Base-by-base conservation (phyloP, 2,113 vertebrate species). In the Nothobranchius furzeri region DNA sequence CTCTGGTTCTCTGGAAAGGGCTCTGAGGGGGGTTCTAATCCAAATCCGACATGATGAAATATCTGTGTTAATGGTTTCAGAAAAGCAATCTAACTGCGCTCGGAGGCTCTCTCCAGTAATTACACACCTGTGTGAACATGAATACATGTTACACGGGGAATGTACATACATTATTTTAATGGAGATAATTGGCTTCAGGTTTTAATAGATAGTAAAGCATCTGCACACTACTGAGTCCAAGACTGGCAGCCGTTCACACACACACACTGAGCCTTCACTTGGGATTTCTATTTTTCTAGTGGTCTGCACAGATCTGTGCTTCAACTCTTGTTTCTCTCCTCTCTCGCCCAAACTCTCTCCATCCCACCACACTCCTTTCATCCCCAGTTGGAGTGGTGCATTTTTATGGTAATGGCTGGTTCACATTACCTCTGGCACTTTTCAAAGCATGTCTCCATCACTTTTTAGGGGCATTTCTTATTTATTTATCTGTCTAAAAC, bases 391-490 rank as follows among this genome's bases (percentile, higher is more conserved):
- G 75, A 90, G 79, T 76, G 77, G 57, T 70, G 72, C 66, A 87
- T 88, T 88, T 88, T 76, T 88, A 89, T 91, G 90, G 85, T 91
- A 92, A 90, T 91, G 86, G 87, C 81, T 57, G 61, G 63, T 68
- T 75, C 57, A 17, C 81, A 83, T 83, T 81, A 84, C 89, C 87
- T 85, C 54, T 2, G 81, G 90, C 89, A 67, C 35, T 89, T 89
- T 89, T 87, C 75, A 71, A 87, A 76, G 74, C 63, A 76, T 65
- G 70, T 68, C 76, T 84, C 75, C 77, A 84, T 85, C 79, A 71
- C 66, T 69, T 75, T 79, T 79, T 63, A 57, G 50, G 30, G 43
- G 50, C 55, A 57, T 56, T 64, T 50, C 49, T 68, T 71, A 68
- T 82, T 73, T 77, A 52, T 83, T 81, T 83, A 70, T 79, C 81